Evolutionary conservation across 2,113 vertebrate genomes (phyloP).

Genomic region (Nyctibius bracteatus): DNA sequence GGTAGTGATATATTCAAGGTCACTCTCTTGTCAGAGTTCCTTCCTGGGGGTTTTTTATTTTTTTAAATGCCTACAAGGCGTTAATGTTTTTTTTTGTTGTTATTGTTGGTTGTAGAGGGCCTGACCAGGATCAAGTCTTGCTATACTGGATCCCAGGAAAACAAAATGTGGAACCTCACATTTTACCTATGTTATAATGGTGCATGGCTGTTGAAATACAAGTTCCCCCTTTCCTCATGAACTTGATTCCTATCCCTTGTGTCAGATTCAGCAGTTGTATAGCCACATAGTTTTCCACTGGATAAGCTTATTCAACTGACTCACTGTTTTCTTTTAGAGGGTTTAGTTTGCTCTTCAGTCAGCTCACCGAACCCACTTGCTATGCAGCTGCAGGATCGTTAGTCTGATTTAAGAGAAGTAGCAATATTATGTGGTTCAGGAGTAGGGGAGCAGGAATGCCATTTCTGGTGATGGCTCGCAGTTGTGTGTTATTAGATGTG

Average conservation of each 20-base stretch:
- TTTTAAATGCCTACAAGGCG: neutral
- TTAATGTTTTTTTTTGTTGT: neutral
- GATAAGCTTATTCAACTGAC: neutral
- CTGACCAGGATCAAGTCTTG: neutral
- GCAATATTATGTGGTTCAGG: neutral
- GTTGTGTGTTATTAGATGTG: neutral
- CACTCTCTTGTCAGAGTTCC: neutral
- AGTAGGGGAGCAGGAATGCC: neutral
- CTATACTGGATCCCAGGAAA: neutral
- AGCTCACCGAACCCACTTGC: neutral
- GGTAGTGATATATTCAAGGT: neutral
- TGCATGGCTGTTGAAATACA: neutral
- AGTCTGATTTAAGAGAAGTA: neutral
- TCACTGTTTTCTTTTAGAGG: neutral
- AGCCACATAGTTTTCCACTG: neutral
- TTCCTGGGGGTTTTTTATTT: neutral
- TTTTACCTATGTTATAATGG: neutral
- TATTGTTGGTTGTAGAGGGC: accelerated
- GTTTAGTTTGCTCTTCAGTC: neutral
- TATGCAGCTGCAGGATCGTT: neutral
- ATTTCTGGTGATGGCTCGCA: neutral
- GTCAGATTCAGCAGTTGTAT: neutral
- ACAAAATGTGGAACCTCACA: neutral
- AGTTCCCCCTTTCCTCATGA: neutral
- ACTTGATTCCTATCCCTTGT: neutral